Percentiles rank a stretch among this genome's conserved stretches.
These are phyloP conservation scores for Microplitis demolitor DNA, from an alignment of 1,140 invertebrate species.

Conservation along the genomic window DNA sequence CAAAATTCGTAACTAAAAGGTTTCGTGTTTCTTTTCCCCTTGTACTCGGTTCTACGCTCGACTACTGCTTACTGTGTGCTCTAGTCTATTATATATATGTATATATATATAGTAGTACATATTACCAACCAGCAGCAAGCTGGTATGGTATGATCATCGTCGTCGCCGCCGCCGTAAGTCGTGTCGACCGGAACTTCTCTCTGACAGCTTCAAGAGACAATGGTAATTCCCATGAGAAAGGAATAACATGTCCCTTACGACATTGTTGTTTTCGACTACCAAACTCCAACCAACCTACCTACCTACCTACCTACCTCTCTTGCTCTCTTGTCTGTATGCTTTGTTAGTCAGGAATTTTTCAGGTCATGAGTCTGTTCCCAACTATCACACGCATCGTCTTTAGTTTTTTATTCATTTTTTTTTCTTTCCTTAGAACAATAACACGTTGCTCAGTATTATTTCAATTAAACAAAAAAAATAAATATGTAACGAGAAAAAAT, in stretches of 20 bases:
- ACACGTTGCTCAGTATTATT: too few species aligned
- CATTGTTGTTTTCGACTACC: not conserved
- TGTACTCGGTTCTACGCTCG: not conserved
- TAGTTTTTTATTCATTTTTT: too few species aligned
- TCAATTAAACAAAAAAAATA: too few species aligned
- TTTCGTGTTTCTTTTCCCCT: constrained; percentile 8
- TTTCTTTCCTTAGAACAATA: too few species aligned
- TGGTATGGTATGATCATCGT: too few species aligned
- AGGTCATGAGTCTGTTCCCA: too few species aligned
- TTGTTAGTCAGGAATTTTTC: not conserved
- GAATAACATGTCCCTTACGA: constrained; percentile 5
- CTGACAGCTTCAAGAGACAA: constrained; percentile 13
- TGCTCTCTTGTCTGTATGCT: constrained; percentile 1
- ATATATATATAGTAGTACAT: not conserved
- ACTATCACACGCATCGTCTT: too few species aligned
- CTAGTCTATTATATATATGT: not conserved
- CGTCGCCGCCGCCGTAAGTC: too few species aligned
- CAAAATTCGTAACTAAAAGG: constrained; percentile 26
- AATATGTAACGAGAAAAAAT: too few species aligned
- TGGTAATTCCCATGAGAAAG: constrained; percentile 23
- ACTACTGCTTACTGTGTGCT: not conserved
- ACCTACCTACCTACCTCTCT: not conserved
- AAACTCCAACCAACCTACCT: not conserved
- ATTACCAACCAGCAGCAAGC: not conserved
- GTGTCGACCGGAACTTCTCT: constrained; percentile 16